These are phyloP conservation scores for Nymphalis urticae DNA, from an alignment of 2,888 invertebrate species.

Conservation along the genomic window DNA sequence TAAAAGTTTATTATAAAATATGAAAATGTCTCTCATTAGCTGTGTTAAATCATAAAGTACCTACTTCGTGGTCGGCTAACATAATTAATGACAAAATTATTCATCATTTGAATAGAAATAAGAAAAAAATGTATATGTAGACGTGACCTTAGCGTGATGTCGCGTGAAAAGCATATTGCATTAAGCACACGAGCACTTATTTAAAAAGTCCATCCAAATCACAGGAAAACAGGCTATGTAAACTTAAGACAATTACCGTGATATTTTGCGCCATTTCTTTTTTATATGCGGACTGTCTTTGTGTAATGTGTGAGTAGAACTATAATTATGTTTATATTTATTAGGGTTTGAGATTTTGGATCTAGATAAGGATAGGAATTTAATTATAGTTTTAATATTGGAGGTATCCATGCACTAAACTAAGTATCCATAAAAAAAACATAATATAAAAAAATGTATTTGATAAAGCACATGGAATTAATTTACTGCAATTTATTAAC, in stretches of 20 bases:
- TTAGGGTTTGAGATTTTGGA: too few relatives aligned
- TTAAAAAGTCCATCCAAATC: slow-evolving; percentile 30
- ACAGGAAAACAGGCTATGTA: slow-evolving; percentile 20
- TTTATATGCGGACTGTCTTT: slow-evolving; percentile 2
- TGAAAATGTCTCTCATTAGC: background rate
- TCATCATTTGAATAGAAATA: slow-evolving; percentile 15
- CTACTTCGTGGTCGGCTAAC: slow-evolving; percentile 24
- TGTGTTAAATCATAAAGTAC: background rate
- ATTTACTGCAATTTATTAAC: too few relatives aligned
- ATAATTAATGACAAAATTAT: slow-evolving; percentile 37
- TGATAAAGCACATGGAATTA: too few relatives aligned
- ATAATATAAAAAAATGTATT: too few relatives aligned
- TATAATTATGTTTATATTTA: background rate
- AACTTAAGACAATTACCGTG: slow-evolving; percentile 19
- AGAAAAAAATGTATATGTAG: slow-evolving; percentile 29
- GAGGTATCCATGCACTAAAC: too few relatives aligned
- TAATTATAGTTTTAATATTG: too few relatives aligned
- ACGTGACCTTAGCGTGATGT: slow-evolving; percentile 62
- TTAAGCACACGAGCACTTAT: slow-evolving; percentile 46
- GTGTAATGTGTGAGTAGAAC: background rate
- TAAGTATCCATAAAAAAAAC: too few relatives aligned
- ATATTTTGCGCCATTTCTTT: background rate
- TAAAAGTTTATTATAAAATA: background rate
- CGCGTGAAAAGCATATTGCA: slow-evolving; percentile 47
- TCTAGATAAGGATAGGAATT: too few relatives aligned